Evolutionary conservation across 2,888 invertebrate species (phyloP).

Genomic region (Xestia ashworthii): DNA sequence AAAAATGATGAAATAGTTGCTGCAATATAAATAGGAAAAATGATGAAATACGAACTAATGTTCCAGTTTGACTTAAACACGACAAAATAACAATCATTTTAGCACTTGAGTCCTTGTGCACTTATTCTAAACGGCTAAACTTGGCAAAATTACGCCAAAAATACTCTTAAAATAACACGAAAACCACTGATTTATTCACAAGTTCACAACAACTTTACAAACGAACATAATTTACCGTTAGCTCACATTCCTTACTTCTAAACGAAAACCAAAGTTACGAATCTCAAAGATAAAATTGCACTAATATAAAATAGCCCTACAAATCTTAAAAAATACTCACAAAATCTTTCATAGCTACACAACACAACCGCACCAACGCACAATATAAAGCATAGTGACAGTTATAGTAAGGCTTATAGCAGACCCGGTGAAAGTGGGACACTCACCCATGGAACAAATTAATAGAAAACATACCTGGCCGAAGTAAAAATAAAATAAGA

Average conservation of each 20-base stretch:
- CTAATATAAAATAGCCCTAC: not conserved
- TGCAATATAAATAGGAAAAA: not conserved
- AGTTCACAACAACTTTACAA: conserved; percentile 17
- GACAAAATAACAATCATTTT: not conserved
- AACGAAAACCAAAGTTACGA: not conserved
- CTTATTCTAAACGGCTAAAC: not conserved
- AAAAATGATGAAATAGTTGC: conserved; percentile 10
- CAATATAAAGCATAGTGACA: conserved; percentile 64
- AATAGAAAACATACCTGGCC: conserved; percentile 55
- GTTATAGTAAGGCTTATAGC: conserved; percentile 68
- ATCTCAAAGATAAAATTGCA: not conserved
- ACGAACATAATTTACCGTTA: conserved; percentile 17
- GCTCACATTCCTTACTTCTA: not conserved
- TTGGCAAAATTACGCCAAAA: not conserved
- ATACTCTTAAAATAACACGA: not conserved
- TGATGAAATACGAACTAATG: not conserved
- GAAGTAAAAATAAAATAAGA: conserved; percentile 54
- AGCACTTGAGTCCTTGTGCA: not conserved
- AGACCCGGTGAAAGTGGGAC: conserved; percentile 80
- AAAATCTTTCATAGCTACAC: conserved; percentile 72
- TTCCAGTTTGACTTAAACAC: not conserved
- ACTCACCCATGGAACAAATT: conserved; percentile 67
- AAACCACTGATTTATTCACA: not conserved
- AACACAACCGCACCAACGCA: conserved; percentile 61
- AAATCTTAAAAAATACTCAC: conserved; percentile 68